Percentiles rank a stretch among this genome's conserved stretches.
Conservation (phyloP, 2,113 vertebrate species). For the Oryctolagus cuniculus region mOryCun1.1 NC_091432.1:210130001-210130500, state of each 20-base stretch:
- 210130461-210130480: not conserved
- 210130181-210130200: not conserved
- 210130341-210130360: not conserved
- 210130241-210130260: not conserved
- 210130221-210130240: not conserved
- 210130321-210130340: slow-evolving; percentile 4
- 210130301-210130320: not conserved
- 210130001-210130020: not conserved
- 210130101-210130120: not conserved
- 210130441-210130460: slow-evolving; percentile 36
- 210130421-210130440: not conserved
- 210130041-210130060: not conserved
- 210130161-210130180: not conserved
- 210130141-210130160: not conserved
- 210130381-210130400: slow-evolving; percentile 15
- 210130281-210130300: not conserved
- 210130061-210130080: not conserved
- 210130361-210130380: not conserved
- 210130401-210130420: not conserved
- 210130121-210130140: not conserved
- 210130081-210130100: not conserved
- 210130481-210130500: slow-evolving; percentile 16
- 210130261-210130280: not conserved
- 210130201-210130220: not conserved
- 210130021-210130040: not conserved